Conservation (phyloP, 2,797 vertebrate species). For the Betta splendens region DNA sequence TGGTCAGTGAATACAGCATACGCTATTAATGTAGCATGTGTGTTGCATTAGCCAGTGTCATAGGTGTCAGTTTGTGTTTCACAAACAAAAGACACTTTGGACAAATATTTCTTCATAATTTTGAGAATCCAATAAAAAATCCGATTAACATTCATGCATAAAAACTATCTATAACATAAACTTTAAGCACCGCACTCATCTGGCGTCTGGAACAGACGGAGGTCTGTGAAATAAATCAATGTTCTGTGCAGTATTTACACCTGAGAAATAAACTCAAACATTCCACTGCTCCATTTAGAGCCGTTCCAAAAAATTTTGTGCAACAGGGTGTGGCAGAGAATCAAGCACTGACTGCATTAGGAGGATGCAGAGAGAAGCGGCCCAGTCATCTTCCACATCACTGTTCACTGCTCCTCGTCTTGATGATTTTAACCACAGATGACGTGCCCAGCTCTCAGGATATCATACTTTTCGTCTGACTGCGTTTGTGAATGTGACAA, state of each 20-base stretch:
- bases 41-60: conserved; percentile 31
- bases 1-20: conserved; percentile 4
- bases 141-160: conserved; percentile 22
- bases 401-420: conserved; percentile 16
- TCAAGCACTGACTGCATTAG: conserved; percentile 15
- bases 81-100: background rate
- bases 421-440: conserved; percentile 58
- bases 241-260: conserved; percentile 21
- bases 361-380: conserved; percentile 4
- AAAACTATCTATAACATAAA: conserved; percentile 6
- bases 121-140: background rate
- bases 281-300: background rate
- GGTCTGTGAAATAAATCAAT: conserved; percentile 34
- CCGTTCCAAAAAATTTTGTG: conserved; percentile 2
- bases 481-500: conserved; percentile 48
- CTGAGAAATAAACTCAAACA: conserved; percentile 9
- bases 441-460: conserved; percentile 60
- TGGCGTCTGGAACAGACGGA: conserved; percentile 2
- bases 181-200: conserved; percentile 1
- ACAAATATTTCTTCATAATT: background rate
- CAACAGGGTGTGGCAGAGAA: background rate
- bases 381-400: conserved; percentile 5
- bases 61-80: conserved; percentile 6
- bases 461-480: conserved; percentile 55
- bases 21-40: background rate